A percentile compares a stretch with the other conserved stretches of the same genome.
phyloP scores from a whole-genome alignment of 2,888 invertebrate genomes.

The Callyntrura guangdongensis region DNA sequence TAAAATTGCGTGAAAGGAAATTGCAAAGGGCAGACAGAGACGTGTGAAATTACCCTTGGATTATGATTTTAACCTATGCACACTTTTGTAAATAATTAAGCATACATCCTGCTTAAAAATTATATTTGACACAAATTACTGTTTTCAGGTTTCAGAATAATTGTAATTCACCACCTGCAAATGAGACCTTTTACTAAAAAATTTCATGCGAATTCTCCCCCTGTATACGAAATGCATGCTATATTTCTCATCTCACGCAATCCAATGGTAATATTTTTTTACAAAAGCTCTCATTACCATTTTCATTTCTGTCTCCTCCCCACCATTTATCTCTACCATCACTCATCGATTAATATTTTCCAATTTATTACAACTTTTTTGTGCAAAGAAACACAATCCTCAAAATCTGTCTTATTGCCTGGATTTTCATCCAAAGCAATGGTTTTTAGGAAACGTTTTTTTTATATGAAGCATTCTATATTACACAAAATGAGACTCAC shows the following conservation, averaged over 20 bases:
- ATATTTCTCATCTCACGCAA: not conserved
- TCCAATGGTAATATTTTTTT: not conserved
- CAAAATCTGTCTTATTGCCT: no score
- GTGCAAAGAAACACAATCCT: no score
- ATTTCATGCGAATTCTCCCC: no score
- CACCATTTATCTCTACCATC: not conserved
- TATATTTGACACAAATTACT: not conserved
- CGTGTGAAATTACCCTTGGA: constrained; percentile 38
- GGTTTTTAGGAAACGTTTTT: no score
- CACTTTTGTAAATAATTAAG: not conserved
- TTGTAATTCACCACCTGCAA: not conserved
- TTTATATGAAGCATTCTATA: no score
- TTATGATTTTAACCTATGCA: not conserved
- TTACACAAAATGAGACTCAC: no score
- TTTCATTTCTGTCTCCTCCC: not conserved
- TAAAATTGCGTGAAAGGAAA: not conserved
- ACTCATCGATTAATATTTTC: no score
- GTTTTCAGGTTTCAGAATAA: not conserved
- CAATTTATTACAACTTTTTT: no score
- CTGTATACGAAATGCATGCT: not conserved
- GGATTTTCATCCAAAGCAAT: no score
- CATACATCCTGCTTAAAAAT: constrained; percentile 5
- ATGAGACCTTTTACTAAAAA: no score
- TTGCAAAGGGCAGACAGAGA: not conserved
- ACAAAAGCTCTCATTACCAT: no score